A percentile compares a stretch with the other conserved stretches of the same genome.
Evolutionary conservation across 2,888 invertebrate genomes (phyloP).

Genomic region (Dasysyrphus albostriatus): DNA sequence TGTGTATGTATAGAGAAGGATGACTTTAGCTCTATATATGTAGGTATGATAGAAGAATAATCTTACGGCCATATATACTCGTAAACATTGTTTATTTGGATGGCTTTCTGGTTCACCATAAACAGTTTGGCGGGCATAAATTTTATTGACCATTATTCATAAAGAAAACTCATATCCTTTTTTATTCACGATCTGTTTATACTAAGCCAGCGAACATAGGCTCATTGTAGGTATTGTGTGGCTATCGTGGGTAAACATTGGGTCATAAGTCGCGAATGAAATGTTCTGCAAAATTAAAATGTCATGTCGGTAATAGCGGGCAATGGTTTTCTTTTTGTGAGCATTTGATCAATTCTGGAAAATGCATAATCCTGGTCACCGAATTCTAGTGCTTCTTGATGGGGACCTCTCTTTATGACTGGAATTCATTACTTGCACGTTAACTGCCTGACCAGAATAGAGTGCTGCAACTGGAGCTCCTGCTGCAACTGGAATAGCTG

Average conservation of each 20-base stretch:
- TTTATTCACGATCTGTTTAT: constrained; percentile 33
- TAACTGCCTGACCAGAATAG: no score
- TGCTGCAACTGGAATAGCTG: no score
- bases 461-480: no score
- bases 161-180: constrained; percentile 37
- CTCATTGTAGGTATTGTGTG: constrained; percentile 31
- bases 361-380: no score
- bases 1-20: constrained; percentile 25
- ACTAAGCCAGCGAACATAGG: background rate
- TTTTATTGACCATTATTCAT: constrained; percentile 73
- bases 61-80: constrained; percentile 38
- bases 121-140: constrained; percentile 68
- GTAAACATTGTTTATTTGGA: constrained; percentile 58
- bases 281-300: constrained; percentile 54
- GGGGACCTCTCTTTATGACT: no score
- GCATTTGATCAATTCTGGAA: background rate
- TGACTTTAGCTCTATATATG: constrained; percentile 21
- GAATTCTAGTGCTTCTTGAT: no score
- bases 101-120: constrained; percentile 72
- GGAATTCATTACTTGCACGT: no score
- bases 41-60: constrained; percentile 46
- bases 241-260: constrained; percentile 61
- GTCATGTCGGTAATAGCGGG: background rate
- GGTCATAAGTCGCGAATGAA: constrained; percentile 68
- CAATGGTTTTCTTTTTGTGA: background rate